Conservation (phyloP, 1,140 invertebrate genomes). For the Pseudomyrmex dendroicus region DNA sequence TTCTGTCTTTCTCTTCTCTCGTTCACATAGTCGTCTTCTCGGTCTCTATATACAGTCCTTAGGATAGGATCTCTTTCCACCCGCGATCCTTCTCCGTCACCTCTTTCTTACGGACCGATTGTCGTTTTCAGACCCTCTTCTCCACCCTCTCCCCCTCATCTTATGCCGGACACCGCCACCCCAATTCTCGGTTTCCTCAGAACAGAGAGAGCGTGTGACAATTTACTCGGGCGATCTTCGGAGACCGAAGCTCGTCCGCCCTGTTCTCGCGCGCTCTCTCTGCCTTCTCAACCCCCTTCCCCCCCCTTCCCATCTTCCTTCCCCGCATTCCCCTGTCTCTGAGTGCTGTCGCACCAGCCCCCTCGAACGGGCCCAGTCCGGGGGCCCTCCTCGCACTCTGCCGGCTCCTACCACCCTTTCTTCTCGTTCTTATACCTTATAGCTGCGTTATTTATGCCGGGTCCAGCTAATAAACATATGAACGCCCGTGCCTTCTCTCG, state of each 20-base stretch:
- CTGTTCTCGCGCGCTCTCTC: slow-evolving; percentile 49
- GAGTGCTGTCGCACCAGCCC: slow-evolving; percentile 19
- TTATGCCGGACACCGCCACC: slow-evolving; percentile 59
- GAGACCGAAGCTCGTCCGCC: slow-evolving; percentile 59
- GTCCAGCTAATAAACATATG: slow-evolving; percentile 86
- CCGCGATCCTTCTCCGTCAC: slow-evolving; percentile 72
- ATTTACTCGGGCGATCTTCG: slow-evolving; percentile 84
- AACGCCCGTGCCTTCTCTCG: slow-evolving; percentile 82
- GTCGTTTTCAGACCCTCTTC: slow-evolving; percentile 56
- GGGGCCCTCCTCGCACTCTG: slow-evolving; percentile 23
- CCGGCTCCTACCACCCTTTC: slow-evolving; percentile 68
- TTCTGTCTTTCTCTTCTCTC: background rate
- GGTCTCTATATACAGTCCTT: slow-evolving; percentile 58
- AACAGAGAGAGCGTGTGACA: slow-evolving; percentile 84
- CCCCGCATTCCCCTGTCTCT: too few relatives aligned
- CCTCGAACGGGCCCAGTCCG: slow-evolving; percentile 44
- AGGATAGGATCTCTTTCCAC: slow-evolving; percentile 81
- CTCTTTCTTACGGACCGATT: slow-evolving; percentile 62
- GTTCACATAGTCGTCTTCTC: slow-evolving; percentile 7
- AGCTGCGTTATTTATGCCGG: slow-evolving; percentile 85
- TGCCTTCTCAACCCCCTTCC: slow-evolving; percentile 37
- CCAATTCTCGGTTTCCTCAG: slow-evolving; percentile 78
- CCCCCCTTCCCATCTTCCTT: background rate
- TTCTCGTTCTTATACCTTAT: slow-evolving; percentile 81
- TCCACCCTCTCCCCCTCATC: slow-evolving; percentile 25